Evolutionary conservation across 2,888 invertebrate species (phyloP), one percentile per base, ranked within the genome.

Genomic region (Cerastis rubricosa): DNA sequence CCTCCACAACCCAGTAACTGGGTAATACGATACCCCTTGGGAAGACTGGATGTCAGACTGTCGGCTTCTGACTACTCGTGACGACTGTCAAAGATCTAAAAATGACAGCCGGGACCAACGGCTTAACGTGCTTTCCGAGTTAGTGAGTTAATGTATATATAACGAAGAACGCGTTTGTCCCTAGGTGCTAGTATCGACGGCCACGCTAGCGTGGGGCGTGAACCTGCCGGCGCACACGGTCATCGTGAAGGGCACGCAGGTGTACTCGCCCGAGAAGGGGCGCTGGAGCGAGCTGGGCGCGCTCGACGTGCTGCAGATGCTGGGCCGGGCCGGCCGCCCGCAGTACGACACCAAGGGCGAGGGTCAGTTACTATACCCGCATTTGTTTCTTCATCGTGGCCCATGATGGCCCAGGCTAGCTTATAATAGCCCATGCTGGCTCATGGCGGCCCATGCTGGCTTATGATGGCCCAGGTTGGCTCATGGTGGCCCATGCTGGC

Each of bases 251-350:
- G 99, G 99, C 43, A 99, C 99, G 0, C 99, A 99, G 94, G 98
- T 99, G 99, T 99, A 99, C 95, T 99, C 98, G 91, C 99, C 99
- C 0, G 99, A 99, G 94, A 99, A 99, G 93, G 99, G 99, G 0
- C 97, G 99, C 76, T 99, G 99, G 99, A 98, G 99, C 3, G 99
- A 99, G 94, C 96, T 99, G 70, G 99, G 99, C 8, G 99, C 99
- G 4, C 96, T 99, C 45, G 99, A 99, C 95, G 99, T 99, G 25
- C 97, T 99, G 80, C 99, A 99, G 97, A 99, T 99, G 99, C 95
- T 99, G 92, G 99, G 99, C 76, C 97, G 99, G 89, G 99, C 99
- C 69, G 99, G 99, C 79, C 97, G 99, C 35, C 99, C 99, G 0
- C 99, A 99, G 96, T 99, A 99, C 94, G 99, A 99, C 92, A 99